Percentiles rank a stretch among this genome's conserved stretches.
These are phyloP conservation scores for Numenius phaeopus DNA, from an alignment of 2,797 vertebrate species.

Conservation along the genomic window DNA sequence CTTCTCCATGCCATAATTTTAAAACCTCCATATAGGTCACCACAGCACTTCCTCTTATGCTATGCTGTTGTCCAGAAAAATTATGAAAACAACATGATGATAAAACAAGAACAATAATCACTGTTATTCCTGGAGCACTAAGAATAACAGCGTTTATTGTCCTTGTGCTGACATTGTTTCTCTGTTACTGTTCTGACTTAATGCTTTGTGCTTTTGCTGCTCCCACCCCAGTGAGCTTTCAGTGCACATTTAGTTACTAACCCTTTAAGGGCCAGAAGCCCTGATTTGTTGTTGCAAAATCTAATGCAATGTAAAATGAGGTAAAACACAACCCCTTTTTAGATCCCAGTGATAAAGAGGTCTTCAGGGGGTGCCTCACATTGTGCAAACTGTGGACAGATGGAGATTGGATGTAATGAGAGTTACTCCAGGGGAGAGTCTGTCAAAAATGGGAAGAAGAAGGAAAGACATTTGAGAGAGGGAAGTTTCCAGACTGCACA, in stretches of 20 bases:
- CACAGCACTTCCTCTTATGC: background rate
- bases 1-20: background rate
- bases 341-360: background rate
- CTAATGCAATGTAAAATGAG: background rate
- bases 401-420: constrained; percentile 18
- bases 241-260: constrained; percentile 26
- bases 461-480: background rate
- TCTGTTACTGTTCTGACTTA: constrained; percentile 59
- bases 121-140: constrained; percentile 61
- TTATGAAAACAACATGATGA: constrained; percentile 55
- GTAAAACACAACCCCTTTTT: background rate
- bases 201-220: constrained; percentile 54
- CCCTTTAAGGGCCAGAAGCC: constrained; percentile 43
- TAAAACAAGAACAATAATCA: constrained; percentile 66
- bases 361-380: background rate
- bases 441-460: constrained; percentile 11
- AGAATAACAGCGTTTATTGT: constrained; percentile 70
- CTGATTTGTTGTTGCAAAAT: background rate
- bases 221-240: constrained; percentile 49
- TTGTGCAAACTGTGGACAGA: background rate
- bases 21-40: constrained; percentile 24
- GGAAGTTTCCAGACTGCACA: background rate
- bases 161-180: constrained; percentile 73
- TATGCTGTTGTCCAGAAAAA: constrained; percentile 35
- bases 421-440: background rate